These are phyloP conservation scores for Passer montanus DNA, from an alignment of 2,113 vertebrate species.

Conservation along the genomic window DNA sequence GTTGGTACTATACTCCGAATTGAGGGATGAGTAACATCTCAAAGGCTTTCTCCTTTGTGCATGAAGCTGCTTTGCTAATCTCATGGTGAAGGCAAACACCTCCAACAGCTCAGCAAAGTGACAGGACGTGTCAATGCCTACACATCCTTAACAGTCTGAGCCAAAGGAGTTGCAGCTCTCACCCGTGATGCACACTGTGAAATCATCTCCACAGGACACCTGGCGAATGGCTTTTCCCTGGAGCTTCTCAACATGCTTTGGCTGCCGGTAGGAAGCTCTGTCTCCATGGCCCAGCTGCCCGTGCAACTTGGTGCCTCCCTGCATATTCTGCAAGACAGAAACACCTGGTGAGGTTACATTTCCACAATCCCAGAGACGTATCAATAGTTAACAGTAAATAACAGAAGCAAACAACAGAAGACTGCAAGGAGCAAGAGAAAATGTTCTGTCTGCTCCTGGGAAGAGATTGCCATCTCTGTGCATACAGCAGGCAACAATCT, in stretches of 20 bases:
- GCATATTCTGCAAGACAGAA: slow-evolving; percentile 86
- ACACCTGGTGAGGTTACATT: neutral
- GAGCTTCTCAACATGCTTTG: slow-evolving; percentile 91
- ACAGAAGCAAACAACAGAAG: neutral
- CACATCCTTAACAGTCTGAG: accelerated
- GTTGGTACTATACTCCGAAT: neutral
- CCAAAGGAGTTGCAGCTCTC: neutral
- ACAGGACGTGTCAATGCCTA: neutral
- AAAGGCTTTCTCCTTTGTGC: neutral
- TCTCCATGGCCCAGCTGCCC: slow-evolving; percentile 97
- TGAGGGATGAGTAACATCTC: neutral
- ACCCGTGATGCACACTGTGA: slow-evolving; percentile 95
- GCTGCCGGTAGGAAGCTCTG: slow-evolving; percentile 94
- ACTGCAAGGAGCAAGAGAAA: neutral
- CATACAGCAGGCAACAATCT: neutral
- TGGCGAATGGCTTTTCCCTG: slow-evolving; percentile 93
- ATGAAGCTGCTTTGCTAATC: neutral
- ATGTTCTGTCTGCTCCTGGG: neutral
- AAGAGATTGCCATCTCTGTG: neutral
- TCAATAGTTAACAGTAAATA: neutral
- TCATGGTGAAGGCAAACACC: neutral
- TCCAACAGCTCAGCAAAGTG: neutral
- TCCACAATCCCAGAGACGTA: neutral
- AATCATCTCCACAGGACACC: slow-evolving; percentile 94
- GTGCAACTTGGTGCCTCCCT: slow-evolving; percentile 93